phyloP scores from a whole-genome alignment of 2,888 invertebrate genomes.

The Subacronicta megacephala region DNA sequence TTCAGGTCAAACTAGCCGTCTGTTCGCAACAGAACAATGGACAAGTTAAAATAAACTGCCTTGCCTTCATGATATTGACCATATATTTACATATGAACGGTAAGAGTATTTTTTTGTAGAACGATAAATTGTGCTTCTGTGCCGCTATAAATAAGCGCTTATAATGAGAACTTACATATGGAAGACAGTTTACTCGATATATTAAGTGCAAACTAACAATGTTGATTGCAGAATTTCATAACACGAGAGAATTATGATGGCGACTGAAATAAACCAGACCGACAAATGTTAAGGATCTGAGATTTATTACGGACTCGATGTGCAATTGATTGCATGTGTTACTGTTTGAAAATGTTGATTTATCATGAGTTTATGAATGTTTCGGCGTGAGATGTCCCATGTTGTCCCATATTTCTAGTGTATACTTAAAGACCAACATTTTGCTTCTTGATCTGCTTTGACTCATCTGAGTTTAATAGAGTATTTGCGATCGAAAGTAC shows the following conservation, averaged over 20 bases:
- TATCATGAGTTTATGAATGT: neutral
- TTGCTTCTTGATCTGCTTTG: no score
- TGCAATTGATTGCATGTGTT: conserved; percentile 23
- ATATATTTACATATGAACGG: conserved; percentile 50
- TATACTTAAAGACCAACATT: no score
- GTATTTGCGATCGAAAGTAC: no score
- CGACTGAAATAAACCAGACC: conserved; percentile 44
- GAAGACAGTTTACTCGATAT: conserved; percentile 46
- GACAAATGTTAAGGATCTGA: conserved; percentile 18
- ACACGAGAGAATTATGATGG: conserved; percentile 46
- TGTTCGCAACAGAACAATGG: conserved; percentile 69
- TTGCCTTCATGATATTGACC: conserved; percentile 73
- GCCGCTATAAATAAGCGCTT: conserved; percentile 38
- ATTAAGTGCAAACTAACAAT: conserved; percentile 57
- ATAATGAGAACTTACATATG: conserved; percentile 50
- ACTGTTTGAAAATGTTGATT: conserved; percentile 9
- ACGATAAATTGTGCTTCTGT: conserved; percentile 22
- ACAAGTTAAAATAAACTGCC: conserved; percentile 77
- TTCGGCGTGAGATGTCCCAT: neutral
- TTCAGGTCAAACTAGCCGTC: conserved; percentile 72
- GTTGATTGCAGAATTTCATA: conserved; percentile 49
- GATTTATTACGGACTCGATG: conserved; percentile 16
- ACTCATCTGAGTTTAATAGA: no score
- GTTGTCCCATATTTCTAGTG: no score
- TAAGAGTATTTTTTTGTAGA: conserved; percentile 33